Evolutionary conservation across 1,140 invertebrate genomes (phyloP), one percentile per base, ranked within the genome.

Genomic region (Andricus grossulariae): DNA sequence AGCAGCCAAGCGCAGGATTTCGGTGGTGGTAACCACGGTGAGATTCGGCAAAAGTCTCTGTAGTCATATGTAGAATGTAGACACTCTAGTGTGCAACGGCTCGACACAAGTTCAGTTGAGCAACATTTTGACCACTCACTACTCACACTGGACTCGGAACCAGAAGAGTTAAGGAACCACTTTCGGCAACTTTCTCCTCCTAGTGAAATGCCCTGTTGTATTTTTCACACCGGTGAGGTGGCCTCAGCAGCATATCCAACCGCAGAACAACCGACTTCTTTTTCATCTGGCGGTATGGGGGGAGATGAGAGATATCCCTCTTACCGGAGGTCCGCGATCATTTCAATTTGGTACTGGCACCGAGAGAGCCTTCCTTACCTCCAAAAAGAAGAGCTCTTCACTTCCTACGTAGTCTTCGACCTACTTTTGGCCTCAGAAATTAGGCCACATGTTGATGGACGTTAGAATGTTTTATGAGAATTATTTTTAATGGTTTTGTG

Each of bases 101-200:
- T 18, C 51, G 52, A 18, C 60, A 66, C 60, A 66, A 66, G 25
- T 66, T 39, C 15, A 39, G 32, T 66, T 66, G 60, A 66, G 60
- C 25, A 66, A 66, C 60, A 39, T 39, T 66, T 66, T 66, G 60
- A 66, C 60, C 60, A 66, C 60, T 66, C 60, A 66, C 60, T 66
- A 66, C 32, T 66, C 60, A 66, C 57, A 66, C 25, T 66, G 60
- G 60, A 66, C 60, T 66, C n/a, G 60, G 60, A 39, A 45, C 32
- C 60, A 66, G 60, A 66, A 66, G 60, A 66, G 60, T 66, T 66
- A 13, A 66, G 60, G 60, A 66, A 66, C 60, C 60, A 66, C 60
- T 66, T 66, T 66, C 60, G 60, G 60, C 60, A 66, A 66, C 60
- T 66, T 66, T 66, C 60, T 39, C 60, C 60, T 66, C 57, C 25